Percentiles rank a stretch among this genome's conserved stretches.
phyloP scores from a whole-genome alignment of 2,888 invertebrate species.

The Tanypteryx hageni region DNA sequence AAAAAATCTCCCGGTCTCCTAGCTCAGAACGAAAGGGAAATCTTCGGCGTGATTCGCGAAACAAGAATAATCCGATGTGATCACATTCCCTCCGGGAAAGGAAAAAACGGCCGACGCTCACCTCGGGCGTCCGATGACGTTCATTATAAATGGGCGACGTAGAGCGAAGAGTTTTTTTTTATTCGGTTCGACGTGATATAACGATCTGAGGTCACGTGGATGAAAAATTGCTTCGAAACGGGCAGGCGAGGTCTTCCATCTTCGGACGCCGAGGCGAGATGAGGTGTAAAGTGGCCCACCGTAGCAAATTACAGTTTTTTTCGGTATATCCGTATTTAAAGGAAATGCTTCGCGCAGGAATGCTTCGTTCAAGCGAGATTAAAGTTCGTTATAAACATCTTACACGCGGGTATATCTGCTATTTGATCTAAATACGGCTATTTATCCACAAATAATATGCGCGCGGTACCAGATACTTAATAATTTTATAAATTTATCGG shows the following conservation, averaged over 20 bases:
- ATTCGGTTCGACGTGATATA: not conserved
- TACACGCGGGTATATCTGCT: no score
- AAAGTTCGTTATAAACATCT: not conserved
- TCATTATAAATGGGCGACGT: slow-evolving; percentile 29
- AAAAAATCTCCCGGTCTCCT: not conserved
- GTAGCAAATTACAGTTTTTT: not conserved
- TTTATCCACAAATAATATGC: no score
- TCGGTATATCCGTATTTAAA: no score
- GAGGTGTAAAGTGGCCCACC: slow-evolving; percentile 18
- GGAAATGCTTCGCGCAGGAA: not conserved
- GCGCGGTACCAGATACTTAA: no score
- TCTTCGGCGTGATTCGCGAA: not conserved
- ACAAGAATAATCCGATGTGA: not conserved
- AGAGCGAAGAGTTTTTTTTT: not conserved
- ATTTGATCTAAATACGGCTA: no score
- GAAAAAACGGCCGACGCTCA: not conserved
- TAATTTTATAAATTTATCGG: no score
- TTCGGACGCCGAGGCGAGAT: slow-evolving; percentile 1
- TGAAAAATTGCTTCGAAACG: slow-evolving; percentile 21
- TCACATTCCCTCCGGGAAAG: not conserved
- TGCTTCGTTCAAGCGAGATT: not conserved
- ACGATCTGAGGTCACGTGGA: slow-evolving; percentile 18
- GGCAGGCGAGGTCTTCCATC: not conserved
- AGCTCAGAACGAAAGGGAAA: not conserved
- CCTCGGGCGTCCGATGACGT: not conserved